Base-by-base conservation (phyloP, 2,113 vertebrate species). In the Burhinus bistriatus region DNA sequence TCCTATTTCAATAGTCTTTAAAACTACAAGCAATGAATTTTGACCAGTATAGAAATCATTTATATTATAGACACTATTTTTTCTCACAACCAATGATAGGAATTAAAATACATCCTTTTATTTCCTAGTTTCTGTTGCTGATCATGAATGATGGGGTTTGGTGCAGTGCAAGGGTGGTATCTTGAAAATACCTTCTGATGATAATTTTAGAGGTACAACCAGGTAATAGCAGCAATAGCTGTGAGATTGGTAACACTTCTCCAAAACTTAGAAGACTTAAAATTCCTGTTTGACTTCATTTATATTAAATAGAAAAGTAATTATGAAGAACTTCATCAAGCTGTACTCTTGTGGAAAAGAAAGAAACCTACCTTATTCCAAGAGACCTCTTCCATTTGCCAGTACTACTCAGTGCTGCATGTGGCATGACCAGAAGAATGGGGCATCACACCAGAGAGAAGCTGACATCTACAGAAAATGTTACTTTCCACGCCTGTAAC, bases 401-500 rank as follows among this genome's bases (percentile, higher is more conserved):
- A 51, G 5, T 57, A 15, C 18, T 61, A 16, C 40, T 87, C 57
- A 17, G 36, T 45, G 22, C 25, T 65, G 51, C 26, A 65, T 9
- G 30, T 45, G 47, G 44, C 72, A 59, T 86, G 42, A 34, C 36
- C 44, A 68, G 49, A 59, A 86, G 36, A 70, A 45, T 4, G 4
- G 47, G 40, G 17, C 49, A 82, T 51, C 77, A 65, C 19, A 49
- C 30, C 22, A 79, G n/a, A 59, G 9, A 87, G 44, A 82, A 79
- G 42, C 3, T 38, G 65, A 52, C 18, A 76, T 77, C 36, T 54
- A 12, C 57, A 45, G 75, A 73, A 80, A 83, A 49, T 15, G 6
- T 45, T 73, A 70, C 38, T 62, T 83, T 94, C 68, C 52, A 92
- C 17, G 42, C 58, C 96, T 97, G 95, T 69, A 91, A 95, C 30